phyloP scores from a whole-genome alignment of 2,888 invertebrate genomes.

The Temnothorax ravouxi region DNA sequence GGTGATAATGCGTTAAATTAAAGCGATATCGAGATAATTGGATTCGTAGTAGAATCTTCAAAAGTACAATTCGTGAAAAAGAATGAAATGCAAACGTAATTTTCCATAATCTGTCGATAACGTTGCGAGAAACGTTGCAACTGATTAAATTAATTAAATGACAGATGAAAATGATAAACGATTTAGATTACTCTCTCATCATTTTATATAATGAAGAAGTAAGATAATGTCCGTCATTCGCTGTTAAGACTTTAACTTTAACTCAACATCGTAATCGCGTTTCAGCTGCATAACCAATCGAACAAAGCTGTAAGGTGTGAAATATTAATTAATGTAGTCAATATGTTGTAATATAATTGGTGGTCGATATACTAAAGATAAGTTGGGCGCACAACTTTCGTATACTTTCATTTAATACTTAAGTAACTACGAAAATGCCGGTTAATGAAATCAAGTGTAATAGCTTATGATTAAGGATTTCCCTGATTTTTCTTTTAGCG shows the following conservation, averaged over 20 bases:
- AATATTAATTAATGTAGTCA: constrained; percentile 70
- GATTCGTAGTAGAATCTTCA: constrained; percentile 16
- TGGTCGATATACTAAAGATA: constrained; percentile 75
- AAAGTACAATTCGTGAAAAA: constrained; percentile 17
- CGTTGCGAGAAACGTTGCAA: neutral
- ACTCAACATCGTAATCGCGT: constrained; percentile 65
- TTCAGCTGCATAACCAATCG: constrained; percentile 63
- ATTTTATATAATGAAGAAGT: constrained; percentile 23
- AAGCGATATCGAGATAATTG: neutral
- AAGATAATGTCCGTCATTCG: constrained; percentile 49
- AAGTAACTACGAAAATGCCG: constrained; percentile 34
- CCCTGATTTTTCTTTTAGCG: constrained; percentile 50
- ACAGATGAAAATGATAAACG: constrained; percentile 1
- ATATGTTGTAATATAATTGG: constrained; percentile 73
- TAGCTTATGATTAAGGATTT: constrained; percentile 45
- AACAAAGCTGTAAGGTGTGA: constrained; percentile 55
- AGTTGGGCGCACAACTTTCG: constrained; percentile 52
- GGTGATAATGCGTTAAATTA: neutral
- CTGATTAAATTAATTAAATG: neutral
- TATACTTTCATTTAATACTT: constrained; percentile 54
- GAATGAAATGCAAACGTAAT: constrained; percentile 3
- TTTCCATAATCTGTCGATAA: constrained; percentile 4
- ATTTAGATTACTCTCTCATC: constrained; percentile 24
- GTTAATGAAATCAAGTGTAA: constrained; percentile 36
- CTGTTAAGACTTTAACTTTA: constrained; percentile 62